Base-by-base conservation (phyloP, 2,888 invertebrate genomes). In the Mermis nigrescens region DNA sequence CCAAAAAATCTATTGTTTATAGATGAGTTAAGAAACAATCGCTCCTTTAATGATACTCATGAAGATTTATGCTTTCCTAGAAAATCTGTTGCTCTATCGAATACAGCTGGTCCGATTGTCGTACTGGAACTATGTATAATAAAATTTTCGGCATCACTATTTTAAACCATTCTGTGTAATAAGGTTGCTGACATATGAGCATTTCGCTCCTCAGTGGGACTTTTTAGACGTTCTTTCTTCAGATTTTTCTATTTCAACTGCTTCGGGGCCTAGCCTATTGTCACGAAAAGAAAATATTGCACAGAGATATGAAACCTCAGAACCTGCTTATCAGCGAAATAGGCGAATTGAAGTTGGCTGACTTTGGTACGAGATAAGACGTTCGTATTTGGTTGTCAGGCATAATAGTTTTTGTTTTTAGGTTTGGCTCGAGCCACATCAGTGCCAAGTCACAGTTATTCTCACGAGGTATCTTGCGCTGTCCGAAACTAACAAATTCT, bases 371-470 rank as follows among this genome's bases (percentile, higher is more conserved):
- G 73, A n/a, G 22, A 31, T 2, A 1, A 27, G 3, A 29, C 7
- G 7, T 19, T 28, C 28, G 7, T 22, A 55, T 7, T 12, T 53
- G 12, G 22, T 12, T 54, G 3, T 28, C 27, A 3, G 27, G 27
- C 19, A 19, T 54, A n/a, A 3, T 24, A 7, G 46, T 12, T 15
- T 56, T 38, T 55, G 7, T 24, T 64, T 66, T 1, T 64, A 79
- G 92, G 92, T 65, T 78, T 98, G 67, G 95, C 95, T 64, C 81
- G 98, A 68, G 95, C 95, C 69, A 95, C 95, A 79, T 92, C 92
- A 62, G 94, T 98, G 65, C 95, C 95, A 63, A 91, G 90, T 74
- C 88, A 91, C 76, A 98, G 95, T 54, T 98, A 94, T 78, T 91
- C 91, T 19, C 90, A 94, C 75, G 95, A 98, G 77, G 77, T 77